These are phyloP conservation scores for Microctonus aethiopoides DNA, from an alignment of 2,888 invertebrate genomes.

Conservation along the genomic window DNA sequence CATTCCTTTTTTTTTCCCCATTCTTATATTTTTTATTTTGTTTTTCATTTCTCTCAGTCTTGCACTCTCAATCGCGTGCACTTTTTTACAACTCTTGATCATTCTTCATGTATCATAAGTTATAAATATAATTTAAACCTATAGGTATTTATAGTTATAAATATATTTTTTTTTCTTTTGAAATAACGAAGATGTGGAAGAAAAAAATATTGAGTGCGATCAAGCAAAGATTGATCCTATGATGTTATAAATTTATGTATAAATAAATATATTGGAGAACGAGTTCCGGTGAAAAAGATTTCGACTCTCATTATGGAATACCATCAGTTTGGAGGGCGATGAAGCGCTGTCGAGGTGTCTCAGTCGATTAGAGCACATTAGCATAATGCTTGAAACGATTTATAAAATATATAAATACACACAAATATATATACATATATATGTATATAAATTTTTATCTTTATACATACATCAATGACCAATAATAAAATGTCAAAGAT, in stretches of 20 bases:
- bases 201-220: slow-evolving; percentile 55
- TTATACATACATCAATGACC: slow-evolving; percentile 1
- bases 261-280: not conserved
- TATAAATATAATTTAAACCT: no score
- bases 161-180: not conserved
- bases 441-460: not conserved
- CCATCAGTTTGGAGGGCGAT: slow-evolving; percentile 31
- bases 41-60: not conserved
- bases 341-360: slow-evolving; percentile 57
- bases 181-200: slow-evolving; percentile 33
- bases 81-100: not conserved
- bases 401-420: not conserved
- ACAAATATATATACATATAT: no score
- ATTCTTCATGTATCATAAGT: not conserved
- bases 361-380: slow-evolving; percentile 59
- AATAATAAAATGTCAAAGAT: slow-evolving; percentile 17
- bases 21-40: slow-evolving; percentile 9
- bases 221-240: slow-evolving; percentile 53
- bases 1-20: slow-evolving; percentile 40
- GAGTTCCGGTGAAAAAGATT: not conserved
- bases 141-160: no score
- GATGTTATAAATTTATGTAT: slow-evolving; percentile 11
- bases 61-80: not conserved
- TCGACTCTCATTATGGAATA: slow-evolving; percentile 4
- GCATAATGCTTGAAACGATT: slow-evolving; percentile 45